Evolutionary conservation across 2,797 vertebrate genomes (phyloP).

Genomic region (Oreonectes daqikongensis): DNA sequence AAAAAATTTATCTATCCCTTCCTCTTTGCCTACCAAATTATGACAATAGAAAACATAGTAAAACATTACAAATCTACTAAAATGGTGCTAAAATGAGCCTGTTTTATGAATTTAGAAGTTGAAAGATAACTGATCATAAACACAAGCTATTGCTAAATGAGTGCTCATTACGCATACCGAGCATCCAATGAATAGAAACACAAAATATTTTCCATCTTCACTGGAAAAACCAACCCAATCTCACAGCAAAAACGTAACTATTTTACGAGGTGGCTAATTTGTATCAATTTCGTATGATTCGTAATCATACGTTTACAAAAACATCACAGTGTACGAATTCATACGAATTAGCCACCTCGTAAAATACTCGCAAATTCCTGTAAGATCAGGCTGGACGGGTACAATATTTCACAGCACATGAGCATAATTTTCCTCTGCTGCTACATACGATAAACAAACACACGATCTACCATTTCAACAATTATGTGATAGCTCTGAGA

Average conservation of each 20-base stretch:
- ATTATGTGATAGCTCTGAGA: constrained; percentile 20
- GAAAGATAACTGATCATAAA: neutral
- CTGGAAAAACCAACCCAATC: too few relatives aligned
- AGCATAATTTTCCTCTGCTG: constrained; percentile 2
- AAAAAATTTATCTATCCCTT: neutral
- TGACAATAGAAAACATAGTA: neutral
- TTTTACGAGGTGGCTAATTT: too few relatives aligned
- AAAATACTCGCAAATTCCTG: too few relatives aligned
- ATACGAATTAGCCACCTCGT: too few relatives aligned
- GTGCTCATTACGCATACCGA: neutral
- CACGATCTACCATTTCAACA: constrained; percentile 48
- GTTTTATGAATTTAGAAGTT: neutral
- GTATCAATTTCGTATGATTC: too few relatives aligned
- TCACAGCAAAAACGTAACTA: too few relatives aligned
- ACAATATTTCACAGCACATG: neutral
- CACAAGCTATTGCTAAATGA: neutral
- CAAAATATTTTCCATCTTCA: too few relatives aligned
- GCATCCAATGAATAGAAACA: neutral
- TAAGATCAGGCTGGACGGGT: too few relatives aligned
- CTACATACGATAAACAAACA: constrained; percentile 6
- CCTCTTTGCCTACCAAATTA: neutral
- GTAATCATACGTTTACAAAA: too few relatives aligned
- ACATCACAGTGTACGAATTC: too few relatives aligned
- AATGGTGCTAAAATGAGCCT: neutral
- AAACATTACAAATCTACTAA: neutral